Base-by-base conservation (phyloP, 1,140 invertebrate species). In the Cotesia chilonis region DNA sequence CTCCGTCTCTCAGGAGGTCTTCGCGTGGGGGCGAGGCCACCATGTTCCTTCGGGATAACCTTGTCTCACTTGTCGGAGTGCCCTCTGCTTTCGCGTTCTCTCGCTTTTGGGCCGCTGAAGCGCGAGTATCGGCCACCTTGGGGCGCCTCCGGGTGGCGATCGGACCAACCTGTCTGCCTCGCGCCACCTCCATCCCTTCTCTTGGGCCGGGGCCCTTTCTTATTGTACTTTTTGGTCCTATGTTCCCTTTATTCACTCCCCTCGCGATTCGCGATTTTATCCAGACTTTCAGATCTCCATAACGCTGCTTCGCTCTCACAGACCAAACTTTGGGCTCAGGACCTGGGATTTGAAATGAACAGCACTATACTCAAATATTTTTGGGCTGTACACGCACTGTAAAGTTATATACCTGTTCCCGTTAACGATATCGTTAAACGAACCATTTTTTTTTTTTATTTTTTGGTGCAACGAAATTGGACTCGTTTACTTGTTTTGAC, bases 11-110 rank as follows among this genome's bases (percentile, higher is more conserved):
- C 74, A 72, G 75, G 75, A 77, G 75, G 75, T 77, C 77, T 83
- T 86, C 84, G 85, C 85, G 85, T 86, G 84, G 83, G 75, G 85
- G 85, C 85, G 83, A 86, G 85, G 85, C 85, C 84, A 85, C 85
- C 85, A 84, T 85, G 85, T 86, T 85, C 76, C 79, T 83, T 73
- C 72, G 66, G 72, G 71, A 69, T 77, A 51, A 37, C 69, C 78
- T 59, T 47, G 47, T 68, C 68, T n/a, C 68, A 36, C 55, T 71
- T 55, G 59, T 41, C 70, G 1, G 28, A 3, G 66, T 64, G 70
- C 14, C 63, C n/a, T 28, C 64, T 52, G 68, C 77, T 63, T 78
- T 72, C 57, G 20, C 61, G 52, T 75, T 59, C 12, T 52, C 66
- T 74, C 54, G 73, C 60, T 71, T 51, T 41, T 57, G 59, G 67